Conservation (phyloP, 2,888 invertebrate genomes). For the Cheilosia urbana region DNA sequence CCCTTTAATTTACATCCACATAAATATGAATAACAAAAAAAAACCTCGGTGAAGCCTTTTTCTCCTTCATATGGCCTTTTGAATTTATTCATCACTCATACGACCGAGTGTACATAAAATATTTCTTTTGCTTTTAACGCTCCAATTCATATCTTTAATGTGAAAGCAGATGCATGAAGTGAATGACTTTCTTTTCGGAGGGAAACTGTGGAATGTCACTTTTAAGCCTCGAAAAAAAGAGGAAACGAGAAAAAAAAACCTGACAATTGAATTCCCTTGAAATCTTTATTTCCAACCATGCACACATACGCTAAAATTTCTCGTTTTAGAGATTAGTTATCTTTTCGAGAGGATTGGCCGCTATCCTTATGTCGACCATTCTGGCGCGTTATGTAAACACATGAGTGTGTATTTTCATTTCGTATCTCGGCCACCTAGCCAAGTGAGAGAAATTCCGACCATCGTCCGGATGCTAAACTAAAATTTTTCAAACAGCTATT, state of each 20-base stretch:
- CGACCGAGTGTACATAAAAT: constrained; percentile 18
- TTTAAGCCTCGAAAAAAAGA: constrained; percentile 3
- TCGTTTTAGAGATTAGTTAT: constrained; percentile 27
- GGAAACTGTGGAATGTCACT: constrained; percentile 22
- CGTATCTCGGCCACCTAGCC: constrained; percentile 4
- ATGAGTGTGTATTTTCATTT: constrained; percentile 12
- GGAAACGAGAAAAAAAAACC: neutral
- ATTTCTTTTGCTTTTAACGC: constrained; percentile 11
- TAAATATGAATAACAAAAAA: neutral
- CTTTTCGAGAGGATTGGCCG: neutral
- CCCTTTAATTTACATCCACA: constrained; percentile 30
- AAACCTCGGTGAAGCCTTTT: neutral
- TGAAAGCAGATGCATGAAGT: neutral
- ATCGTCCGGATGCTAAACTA: constrained; percentile 6
- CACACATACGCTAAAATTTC: neutral
- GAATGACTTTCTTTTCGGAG: constrained; percentile 14
- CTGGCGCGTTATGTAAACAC: constrained; percentile 31
- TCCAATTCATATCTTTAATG: constrained; percentile 45
- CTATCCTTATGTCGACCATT: constrained; percentile 31
- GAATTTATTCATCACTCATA: constrained; percentile 49
- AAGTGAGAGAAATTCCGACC: constrained; percentile 17
- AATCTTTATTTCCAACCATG: constrained; percentile 8
- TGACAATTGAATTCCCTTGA: constrained; percentile 28
- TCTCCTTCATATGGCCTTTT: constrained; percentile 14
- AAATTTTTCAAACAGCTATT: constrained; percentile 11